A percentile compares a stretch with the other conserved stretches of the same genome.
Evolutionary conservation across 1,140 invertebrate species (phyloP).

Genomic region (Drosophila sproati): DNA sequence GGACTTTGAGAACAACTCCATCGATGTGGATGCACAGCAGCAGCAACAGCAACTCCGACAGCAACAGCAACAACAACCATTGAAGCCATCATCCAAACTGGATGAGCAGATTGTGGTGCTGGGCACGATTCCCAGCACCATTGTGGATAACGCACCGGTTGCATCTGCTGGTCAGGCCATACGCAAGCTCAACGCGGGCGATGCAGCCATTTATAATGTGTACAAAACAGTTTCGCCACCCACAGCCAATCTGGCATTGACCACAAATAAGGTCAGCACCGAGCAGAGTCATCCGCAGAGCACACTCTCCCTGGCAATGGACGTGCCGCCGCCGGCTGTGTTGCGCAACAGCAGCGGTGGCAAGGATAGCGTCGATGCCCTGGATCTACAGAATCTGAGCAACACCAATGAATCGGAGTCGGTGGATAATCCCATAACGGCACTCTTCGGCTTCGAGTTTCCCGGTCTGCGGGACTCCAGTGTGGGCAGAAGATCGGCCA

Average conservation of each 20-base stretch:
- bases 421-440: conserved; percentile 74
- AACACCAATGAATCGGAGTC: conserved; percentile 77
- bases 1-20: conserved; percentile 83
- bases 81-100: conserved; percentile 49
- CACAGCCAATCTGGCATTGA: conserved; percentile 66
- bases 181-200: conserved; percentile 65
- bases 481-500: conserved; percentile 67
- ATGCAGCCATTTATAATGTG: conserved; percentile 65
- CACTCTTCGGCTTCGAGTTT: conserved; percentile 72
- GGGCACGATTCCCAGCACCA: conserved; percentile 69
- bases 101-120: conserved; percentile 71
- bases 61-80: conserved; percentile 34
- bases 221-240: conserved; percentile 80
- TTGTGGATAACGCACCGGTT: conserved; percentile 34
- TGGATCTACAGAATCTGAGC: conserved; percentile 75
- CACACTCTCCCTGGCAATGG: conserved; percentile 46
- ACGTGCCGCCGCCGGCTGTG: conserved; percentile 56
- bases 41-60: conserved; percentile 24
- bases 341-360: conserved; percentile 60
- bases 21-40: conserved; percentile 78
- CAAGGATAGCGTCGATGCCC: conserved; percentile 59
- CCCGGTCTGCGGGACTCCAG: conserved; percentile 62
- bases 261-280: conserved; percentile 76
- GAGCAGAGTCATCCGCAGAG: conserved; percentile 52
- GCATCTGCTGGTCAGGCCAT: conserved; percentile 52